Percentiles rank a stretch among this genome's conserved stretches.
phyloP scores from a whole-genome alignment of 2,113 vertebrate genomes.

The Rynchops niger region DNA sequence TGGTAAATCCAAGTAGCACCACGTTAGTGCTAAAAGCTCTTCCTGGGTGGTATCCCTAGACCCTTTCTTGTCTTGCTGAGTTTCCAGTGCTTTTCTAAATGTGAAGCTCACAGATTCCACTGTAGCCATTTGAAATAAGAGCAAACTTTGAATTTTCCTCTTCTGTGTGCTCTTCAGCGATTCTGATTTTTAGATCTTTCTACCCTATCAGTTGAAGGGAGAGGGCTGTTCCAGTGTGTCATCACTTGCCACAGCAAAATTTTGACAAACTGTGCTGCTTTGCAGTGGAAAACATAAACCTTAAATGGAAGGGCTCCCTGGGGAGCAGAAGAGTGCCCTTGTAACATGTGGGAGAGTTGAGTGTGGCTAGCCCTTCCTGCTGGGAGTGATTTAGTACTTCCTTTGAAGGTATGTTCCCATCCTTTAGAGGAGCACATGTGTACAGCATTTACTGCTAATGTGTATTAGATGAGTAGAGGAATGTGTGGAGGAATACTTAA shows the following conservation, averaged over 20 bases:
- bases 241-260: neutral
- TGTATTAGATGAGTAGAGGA: too few relatives aligned
- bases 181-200: neutral
- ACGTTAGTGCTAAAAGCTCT: neutral
- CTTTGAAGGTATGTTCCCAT: neutral
- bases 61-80: accelerated
- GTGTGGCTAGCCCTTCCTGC: neutral
- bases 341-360: neutral
- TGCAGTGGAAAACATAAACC: neutral
- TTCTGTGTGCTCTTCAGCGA: accelerated
- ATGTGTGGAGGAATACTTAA: neutral
- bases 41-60: accelerated
- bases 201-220: too few relatives aligned
- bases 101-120: accelerated
- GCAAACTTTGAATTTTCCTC: accelerated
- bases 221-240: too few relatives aligned
- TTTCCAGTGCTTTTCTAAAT: neutral
- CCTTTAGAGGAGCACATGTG: neutral
- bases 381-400: neutral
- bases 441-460: neutral
- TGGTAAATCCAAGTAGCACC: too few relatives aligned
- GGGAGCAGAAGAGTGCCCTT: neutral
- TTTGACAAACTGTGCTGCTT: neutral
- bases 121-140: neutral
- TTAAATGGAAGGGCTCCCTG: neutral